Evolutionary conservation across 2,113 vertebrate species (phyloP), one percentile per base, ranked within the genome.

Genomic region (Myrmophylax atrothorax): DNA sequence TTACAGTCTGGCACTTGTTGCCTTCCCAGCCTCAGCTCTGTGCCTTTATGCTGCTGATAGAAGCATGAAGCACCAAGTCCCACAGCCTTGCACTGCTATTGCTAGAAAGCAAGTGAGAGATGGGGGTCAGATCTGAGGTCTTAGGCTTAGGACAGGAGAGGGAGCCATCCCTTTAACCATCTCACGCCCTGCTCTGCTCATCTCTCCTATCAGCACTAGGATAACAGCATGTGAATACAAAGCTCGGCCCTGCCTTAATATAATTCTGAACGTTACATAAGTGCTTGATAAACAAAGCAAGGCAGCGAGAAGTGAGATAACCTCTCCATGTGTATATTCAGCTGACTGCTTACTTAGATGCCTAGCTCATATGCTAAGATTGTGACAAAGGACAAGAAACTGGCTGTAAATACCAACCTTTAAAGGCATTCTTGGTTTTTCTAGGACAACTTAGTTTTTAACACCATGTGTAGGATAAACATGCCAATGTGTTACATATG

Each of bases 281-380:
- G 87, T 92, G 90, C 85, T 94, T 60, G 92, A 94, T 92, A 96
- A 96, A 96, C 93, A 94, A 91, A 92, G 90, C 88, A 90, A 52
- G 92, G 90, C 92, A 94, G 85, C 85, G 93, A 77, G 56, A 83
- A 90, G 84, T 67, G 83, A 96, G 93, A 96, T 90, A 96, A 94
- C 68, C 46, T 83, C 47, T 76, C 92, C 84, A 49, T 86, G 90
- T 81, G 85, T 86, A 88, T 86, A 52, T 94, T 94, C 93, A 96
- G 90, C 83, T 90, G 90, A 91, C 90, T 92, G 35, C 68, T 83
- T 63, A 66, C 87, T 96, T 70, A 44, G 88, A 84, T 70, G 82
- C 83, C 52, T 62, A 84, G 88, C 37, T 77, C 68, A 29, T 35
- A 47, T 6, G 46, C 69, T 89, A 47, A 25, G 52, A 74, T 79